A percentile compares a stretch with the other conserved stretches of the same genome.
These are phyloP conservation scores for Pegoplata infirma DNA, from an alignment of 2,888 invertebrate species.

Conservation along the genomic window DNA sequence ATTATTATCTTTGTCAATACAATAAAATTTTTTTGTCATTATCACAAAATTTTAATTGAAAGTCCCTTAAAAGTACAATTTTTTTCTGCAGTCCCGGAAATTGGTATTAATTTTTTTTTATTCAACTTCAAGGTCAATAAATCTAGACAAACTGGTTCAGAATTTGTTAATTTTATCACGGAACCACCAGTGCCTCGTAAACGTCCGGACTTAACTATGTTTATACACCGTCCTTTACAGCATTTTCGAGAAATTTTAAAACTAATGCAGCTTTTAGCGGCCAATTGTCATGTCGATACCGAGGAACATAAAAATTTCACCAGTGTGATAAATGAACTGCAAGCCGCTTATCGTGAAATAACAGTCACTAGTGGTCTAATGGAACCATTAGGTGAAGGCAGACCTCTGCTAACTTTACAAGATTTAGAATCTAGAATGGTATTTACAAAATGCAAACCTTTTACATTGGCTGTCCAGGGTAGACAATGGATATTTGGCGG, in stretches of 20 bases:
- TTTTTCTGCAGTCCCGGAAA: no score
- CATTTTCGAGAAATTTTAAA: slow-evolving; percentile 85
- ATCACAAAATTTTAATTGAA: no score
- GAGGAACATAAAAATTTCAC: slow-evolving; percentile 78
- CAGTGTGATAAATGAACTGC: slow-evolving; percentile 77
- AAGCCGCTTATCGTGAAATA: slow-evolving; percentile 88
- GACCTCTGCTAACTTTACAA: slow-evolving; percentile 88
- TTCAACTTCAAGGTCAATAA: slow-evolving; percentile 81
- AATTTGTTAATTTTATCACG: slow-evolving; percentile 88
- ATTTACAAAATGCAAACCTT: slow-evolving; percentile 94
- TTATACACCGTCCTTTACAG: slow-evolving; percentile 90
- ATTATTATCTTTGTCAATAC: no score
- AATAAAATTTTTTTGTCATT: no score
- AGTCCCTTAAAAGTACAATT: no score
- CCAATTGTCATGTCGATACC: slow-evolving; percentile 77
- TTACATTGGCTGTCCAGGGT: slow-evolving; percentile 89
- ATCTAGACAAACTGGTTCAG: slow-evolving; percentile 85
- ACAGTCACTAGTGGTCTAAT: slow-evolving; percentile 90
- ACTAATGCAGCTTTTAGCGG: slow-evolving; percentile 80
- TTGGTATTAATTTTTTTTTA: no score
- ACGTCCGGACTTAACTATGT: slow-evolving; percentile 90
- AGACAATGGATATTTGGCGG: slow-evolving; percentile 95
- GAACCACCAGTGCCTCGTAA: slow-evolving; percentile 89
- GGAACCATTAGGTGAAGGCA: slow-evolving; percentile 91
- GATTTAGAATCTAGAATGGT: slow-evolving; percentile 92